Base-by-base conservation (phyloP, 2,888 invertebrate genomes). In the Melieria picta region DNA sequence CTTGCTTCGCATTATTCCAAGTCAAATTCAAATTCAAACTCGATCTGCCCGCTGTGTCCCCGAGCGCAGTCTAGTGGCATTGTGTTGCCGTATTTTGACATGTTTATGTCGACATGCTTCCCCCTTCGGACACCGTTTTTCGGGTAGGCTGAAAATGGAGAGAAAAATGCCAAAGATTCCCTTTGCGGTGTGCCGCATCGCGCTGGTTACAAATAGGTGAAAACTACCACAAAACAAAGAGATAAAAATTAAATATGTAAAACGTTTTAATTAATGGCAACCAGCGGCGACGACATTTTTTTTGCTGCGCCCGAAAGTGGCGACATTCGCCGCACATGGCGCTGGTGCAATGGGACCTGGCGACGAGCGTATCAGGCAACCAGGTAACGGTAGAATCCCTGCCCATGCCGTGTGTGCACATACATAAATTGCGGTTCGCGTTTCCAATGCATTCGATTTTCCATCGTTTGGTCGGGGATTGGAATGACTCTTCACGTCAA, bases 221-320 rank as follows among this genome's bases (percentile, higher is more conserved):
- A 52, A 61, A 50, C 42, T 67, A 52, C 48, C 42, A 47, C 43
- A n/a, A 58, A 67, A 67, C 11, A n/a, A 66, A 61, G 61, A 61
- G 56, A 72, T 71, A 64, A 67, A 71, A 71, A 65, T 62, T 52
- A 71, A 55, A 75, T 75, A 74, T 75, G 75, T 76, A 76, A 75
- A 76, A 73, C 70, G 76, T 76, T 76, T 76, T 76, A 74, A 68
- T 69, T 69, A 69, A 69, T 69, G 69, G 48, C 69, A 62, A 69
- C 63, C 62, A 69, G 58, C 57, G 57, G 63, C 47, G 69, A 9
- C 47, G 55, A 52, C 52, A 61, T 68, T 43, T 11, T 13, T 46
- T 65, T 13, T 46, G 11, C 47, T 65, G 13, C 47, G 11, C 13
- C 3, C 5, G 11, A 16, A 4, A 63, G n/a, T 10, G 50, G 42